phyloP scores from a whole-genome alignment of 2,888 invertebrate species.

The Tetramorium bicarinatum region DNA sequence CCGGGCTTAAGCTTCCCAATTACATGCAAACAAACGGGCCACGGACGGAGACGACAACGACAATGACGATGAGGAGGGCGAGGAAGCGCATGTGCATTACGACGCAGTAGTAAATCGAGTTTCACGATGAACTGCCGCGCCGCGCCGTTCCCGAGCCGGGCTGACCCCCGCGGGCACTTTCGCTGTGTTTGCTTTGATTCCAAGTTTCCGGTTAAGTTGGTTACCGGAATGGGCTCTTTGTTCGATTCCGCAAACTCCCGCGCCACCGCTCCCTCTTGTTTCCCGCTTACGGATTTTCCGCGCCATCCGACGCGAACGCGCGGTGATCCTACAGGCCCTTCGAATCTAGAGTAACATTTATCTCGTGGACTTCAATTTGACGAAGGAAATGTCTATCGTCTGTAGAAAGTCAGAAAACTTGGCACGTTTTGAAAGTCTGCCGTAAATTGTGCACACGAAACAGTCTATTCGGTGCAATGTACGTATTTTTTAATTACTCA shows the following conservation, averaged over 20 bases:
- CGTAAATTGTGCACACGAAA: neutral
- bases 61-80: neutral
- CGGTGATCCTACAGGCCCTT: neutral
- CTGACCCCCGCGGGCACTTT: conserved; percentile 84
- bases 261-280: neutral
- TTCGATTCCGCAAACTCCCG: conserved; percentile 59
- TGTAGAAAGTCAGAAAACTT: neutral
- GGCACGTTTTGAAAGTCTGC: neutral
- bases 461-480: neutral
- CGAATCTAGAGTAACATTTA: neutral
- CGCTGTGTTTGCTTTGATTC: conserved; percentile 85
- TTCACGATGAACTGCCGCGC: conserved; percentile 72
- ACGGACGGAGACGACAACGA: conserved; percentile 21
- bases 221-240: conserved; percentile 79
- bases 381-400: neutral
- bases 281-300: conserved; percentile 16
- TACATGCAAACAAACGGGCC: conserved; percentile 70
- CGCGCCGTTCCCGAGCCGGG: conserved; percentile 42
- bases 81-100: conserved; percentile 36
- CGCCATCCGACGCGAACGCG: neutral
- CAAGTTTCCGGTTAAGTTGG: conserved; percentile 85
- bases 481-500: conserved; percentile 3
- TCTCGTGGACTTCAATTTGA: neutral
- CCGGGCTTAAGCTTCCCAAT: conserved; percentile 69
- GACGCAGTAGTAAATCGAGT: conserved; percentile 76